These are phyloP conservation scores for Trachythela sp. DNA, from an alignment of 64 coral and sea anemone species.

Conservation along the genomic window DNA sequence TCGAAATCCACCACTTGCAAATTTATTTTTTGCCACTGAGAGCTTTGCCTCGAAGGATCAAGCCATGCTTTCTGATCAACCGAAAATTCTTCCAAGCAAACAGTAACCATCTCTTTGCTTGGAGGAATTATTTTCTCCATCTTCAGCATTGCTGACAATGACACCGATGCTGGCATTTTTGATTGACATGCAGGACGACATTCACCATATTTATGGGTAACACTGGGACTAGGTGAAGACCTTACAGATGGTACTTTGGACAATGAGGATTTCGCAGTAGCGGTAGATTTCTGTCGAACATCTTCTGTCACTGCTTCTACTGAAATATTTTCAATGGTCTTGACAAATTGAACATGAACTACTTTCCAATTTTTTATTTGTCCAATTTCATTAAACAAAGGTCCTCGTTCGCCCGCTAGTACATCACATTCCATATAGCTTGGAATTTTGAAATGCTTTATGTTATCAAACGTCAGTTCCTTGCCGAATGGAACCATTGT, in stretches of 20 bases:
- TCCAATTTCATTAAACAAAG: not conserved
- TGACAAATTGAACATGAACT: slow-evolving; percentile 1
- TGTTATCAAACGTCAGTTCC: slow-evolving; percentile 22
- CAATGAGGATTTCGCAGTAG: not conserved
- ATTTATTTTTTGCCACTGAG: slow-evolving; percentile 37
- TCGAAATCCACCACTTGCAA: slow-evolving; percentile 35
- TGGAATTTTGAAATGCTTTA: slow-evolving; percentile 43
- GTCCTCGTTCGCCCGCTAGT: slow-evolving; percentile 14
- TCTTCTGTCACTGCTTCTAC: not conserved
- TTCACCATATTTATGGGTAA: not conserved
- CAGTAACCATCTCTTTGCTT: not conserved
- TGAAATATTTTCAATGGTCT: not conserved
- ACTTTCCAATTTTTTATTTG: slow-evolving; percentile 39
- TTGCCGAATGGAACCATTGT: slow-evolving; percentile 21
- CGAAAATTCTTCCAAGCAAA: slow-evolving; percentile 49
- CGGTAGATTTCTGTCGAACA: not conserved
- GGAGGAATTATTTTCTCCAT: not conserved
- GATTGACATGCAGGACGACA: not conserved
- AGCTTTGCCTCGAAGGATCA: slow-evolving; percentile 6
- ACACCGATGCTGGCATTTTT: not conserved
- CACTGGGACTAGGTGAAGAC: slow-evolving; percentile 7
- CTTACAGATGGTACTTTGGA: not conserved
- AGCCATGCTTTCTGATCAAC: slow-evolving; percentile 22
- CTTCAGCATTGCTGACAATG: not conserved
- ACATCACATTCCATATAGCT: slow-evolving; percentile 31